Base-by-base conservation (phyloP, 2,113 vertebrate genomes). In the Isurus oxyrinchus region DNA sequence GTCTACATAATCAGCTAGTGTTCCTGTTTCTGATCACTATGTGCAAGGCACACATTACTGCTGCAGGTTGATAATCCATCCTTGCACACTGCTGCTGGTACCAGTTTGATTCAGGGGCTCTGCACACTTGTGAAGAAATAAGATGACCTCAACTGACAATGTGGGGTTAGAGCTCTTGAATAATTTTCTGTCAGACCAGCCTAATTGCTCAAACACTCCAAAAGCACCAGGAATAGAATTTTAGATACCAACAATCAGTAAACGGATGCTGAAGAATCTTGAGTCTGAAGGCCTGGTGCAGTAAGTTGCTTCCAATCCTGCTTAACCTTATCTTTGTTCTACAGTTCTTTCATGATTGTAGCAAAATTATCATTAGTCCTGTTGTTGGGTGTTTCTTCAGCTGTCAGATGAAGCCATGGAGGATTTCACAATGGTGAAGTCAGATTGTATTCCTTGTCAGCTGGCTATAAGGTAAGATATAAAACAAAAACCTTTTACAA, bases 221-320 rank as follows among this genome's bases (percentile, higher is more conserved):
- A 91, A 53, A 57, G 57, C 35, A 63, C 5, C 35, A 63, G 31
- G 16, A 63, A 23, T 93, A 35, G 35, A 93, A 63, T 63, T 63
- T 93, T 93, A 63, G 53, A 35, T 90, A 14, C 25, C 87, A 90
- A 53, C 55, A 90, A 93, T 19, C n/a, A 93, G 59, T 93, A 93
- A 40, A 23, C 3, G 16, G 1, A 14, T 63, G 35, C n/a, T 93
- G 57, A 76, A 35, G 31, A 35, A 25, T 10, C 72, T 35, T 66
- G 63, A 19, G 63, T 66, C 63, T 66, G 63, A 66, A 19, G 63
- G 21, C 63, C 19, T 66, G 1, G 14, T 14, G 11, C 63, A 49
- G 63, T 63, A 63, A 63, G 5, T 79, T 79, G 76, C 35, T n/a
- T 79, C 35, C 35, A 79, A n/a, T 79, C 13, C 76, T 40, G 76